These are phyloP conservation scores for Siphlonurus alternatus DNA, from an alignment of 2,888 invertebrate species.

Conservation along the genomic window DNA sequence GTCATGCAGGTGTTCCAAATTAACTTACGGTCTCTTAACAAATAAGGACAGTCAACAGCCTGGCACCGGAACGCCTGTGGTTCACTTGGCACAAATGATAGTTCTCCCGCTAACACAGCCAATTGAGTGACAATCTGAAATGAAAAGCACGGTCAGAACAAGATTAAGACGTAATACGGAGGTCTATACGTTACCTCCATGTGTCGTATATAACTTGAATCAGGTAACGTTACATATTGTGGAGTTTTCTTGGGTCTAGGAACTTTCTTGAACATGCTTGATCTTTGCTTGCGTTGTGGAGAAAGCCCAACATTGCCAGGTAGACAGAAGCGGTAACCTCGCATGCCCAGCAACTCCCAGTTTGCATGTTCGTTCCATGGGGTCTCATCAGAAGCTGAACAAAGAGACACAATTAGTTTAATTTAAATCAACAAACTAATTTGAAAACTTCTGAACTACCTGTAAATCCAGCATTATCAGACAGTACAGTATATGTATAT, in stretches of 20 bases:
- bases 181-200: no score
- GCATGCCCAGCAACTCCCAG: slow-evolving; percentile 46
- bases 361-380: slow-evolving; percentile 24
- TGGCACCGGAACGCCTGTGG: neutral
- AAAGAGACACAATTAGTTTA: no score
- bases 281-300: neutral
- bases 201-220: neutral
- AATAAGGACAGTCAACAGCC: slow-evolving; percentile 1
- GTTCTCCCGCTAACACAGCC: neutral
- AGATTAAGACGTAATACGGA: neutral
- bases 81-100: neutral
- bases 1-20: no score
- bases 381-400: neutral
- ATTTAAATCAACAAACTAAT: no score
- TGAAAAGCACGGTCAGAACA: neutral
- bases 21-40: neutral
- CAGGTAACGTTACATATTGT: neutral
- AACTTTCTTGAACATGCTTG: neutral
- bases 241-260: neutral
- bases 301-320: slow-evolving; percentile 44
- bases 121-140: neutral
- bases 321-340: slow-evolving; percentile 48
- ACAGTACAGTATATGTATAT: no score
- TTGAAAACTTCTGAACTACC: no score
- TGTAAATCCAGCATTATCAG: no score